phyloP scores from a whole-genome alignment of 2,888 invertebrate species.

The Oeneis ivallda region DNA sequence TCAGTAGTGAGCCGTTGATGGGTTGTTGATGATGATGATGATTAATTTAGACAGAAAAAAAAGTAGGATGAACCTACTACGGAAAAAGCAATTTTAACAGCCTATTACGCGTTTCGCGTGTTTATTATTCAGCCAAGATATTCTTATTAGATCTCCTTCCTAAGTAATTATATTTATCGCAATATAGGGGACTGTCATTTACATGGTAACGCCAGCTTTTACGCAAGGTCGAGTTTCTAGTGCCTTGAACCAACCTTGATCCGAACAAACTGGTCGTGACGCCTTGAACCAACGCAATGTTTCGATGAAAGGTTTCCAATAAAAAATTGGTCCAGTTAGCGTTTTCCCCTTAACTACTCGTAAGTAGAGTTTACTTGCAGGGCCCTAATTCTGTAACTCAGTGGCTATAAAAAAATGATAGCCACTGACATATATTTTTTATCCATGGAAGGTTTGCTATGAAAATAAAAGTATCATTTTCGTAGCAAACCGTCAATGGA shows the following conservation, averaged over 20 bases:
- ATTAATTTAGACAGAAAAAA: too few species aligned
- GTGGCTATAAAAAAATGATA: too few species aligned
- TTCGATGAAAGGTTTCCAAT: conserved; percentile 35
- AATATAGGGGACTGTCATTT: conserved; percentile 23
- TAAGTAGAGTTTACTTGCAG: conserved; percentile 5
- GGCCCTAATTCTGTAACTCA: too few species aligned
- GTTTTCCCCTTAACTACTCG: conserved; percentile 17
- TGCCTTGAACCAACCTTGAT: conserved; percentile 38
- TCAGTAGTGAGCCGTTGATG: too few species aligned
- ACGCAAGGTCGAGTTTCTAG: conserved; percentile 34
- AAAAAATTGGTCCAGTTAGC: conserved; percentile 30
- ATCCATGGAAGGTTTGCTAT: too few species aligned
- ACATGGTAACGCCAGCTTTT: conserved; percentile 30
- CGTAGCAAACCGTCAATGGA: too few species aligned
- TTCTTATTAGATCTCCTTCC: neutral
- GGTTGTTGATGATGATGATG: too few species aligned
- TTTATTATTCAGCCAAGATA: neutral
- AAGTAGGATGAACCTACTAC: too few species aligned
- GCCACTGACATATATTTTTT: too few species aligned
- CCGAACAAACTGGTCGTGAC: conserved; percentile 29
- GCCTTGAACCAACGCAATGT: conserved; percentile 30
- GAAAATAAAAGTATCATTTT: too few species aligned
- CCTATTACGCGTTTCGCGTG: too few species aligned
- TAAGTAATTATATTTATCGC: neutral
- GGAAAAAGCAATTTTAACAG: too few species aligned